Base-by-base conservation (phyloP, 2,888 invertebrate species). In the Pollenia angustigena region DNA sequence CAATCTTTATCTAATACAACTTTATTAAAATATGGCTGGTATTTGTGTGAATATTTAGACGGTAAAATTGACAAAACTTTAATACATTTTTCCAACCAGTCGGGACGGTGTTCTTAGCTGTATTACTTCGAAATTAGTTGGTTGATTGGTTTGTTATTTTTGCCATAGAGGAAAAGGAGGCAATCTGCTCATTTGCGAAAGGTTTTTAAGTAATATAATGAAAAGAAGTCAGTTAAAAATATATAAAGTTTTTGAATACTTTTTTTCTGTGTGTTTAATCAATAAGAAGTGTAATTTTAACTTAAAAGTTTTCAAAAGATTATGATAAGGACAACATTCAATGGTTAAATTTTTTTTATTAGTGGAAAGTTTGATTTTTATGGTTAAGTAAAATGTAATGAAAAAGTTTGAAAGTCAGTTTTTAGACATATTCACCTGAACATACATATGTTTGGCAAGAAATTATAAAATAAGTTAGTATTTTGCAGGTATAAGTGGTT, bases 51-150 rank as follows among this genome's bases (percentile, higher is more conserved):
- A 16, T 23, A 42, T 18, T 32, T 23, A 44, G 46, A 23, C 44
- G 32, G 3, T 40, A 23, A 66, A 71, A 82, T 82, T 82, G 76
- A 54, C 76, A 82, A 76, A 75, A 82, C 68, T 82, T 82, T 75
- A 62, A 54, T 54, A 46, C 12, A 10, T 32, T 32, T 44, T 69
- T 44, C 2, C 46, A 48, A 60, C 62, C 69, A 48, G 48, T 12
- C 16, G 40, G 18, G 14, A 54, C 40, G 7, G 60, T 48, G 8
- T 76, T 18, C n/a, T 52, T 69, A 62, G 64, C 66, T 72, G 58
- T 56, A 79, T 79, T 79, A 79, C 79, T 79, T 79, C 58, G 8
- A 74, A 84, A 84, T 84, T 79, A 84, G 79, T 84, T 82, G 68
- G 44, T 32, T 64, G 72, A 40, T 50, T 72, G 69, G 44, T 9